Evolutionary conservation across 2,888 invertebrate genomes (phyloP).

Genomic region (Drosophila conformis): DNA sequence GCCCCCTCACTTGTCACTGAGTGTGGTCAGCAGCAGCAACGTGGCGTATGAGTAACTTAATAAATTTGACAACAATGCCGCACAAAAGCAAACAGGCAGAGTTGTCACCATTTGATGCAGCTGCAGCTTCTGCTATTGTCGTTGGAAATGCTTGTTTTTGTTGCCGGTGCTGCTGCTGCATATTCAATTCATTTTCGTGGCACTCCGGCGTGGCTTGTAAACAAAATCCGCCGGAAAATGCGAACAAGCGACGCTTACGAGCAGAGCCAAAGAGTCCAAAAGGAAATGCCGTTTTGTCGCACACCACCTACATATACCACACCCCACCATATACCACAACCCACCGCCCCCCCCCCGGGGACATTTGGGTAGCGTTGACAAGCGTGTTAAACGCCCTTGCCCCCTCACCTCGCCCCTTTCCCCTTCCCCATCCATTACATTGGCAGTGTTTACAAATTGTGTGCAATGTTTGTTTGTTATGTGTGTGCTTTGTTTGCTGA

Average conservation of each 20-base stretch:
- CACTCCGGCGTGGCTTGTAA: constrained; percentile 74
- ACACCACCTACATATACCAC: background rate
- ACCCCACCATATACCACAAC: background rate
- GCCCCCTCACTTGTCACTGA: constrained; percentile 45
- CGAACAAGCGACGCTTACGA: constrained; percentile 66
- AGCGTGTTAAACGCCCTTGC: constrained; percentile 54
- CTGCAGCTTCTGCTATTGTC: constrained; percentile 23
- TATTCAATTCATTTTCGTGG: constrained; percentile 78
- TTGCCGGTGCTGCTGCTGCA: constrained; percentile 40
- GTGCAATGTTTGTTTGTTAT: constrained; percentile 48
- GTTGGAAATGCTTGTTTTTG: constrained; percentile 42
- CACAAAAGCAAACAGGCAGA: constrained; percentile 71
- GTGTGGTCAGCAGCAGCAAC: constrained; percentile 30
- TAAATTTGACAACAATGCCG: constrained; percentile 78
- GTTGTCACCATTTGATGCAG: constrained; percentile 57
- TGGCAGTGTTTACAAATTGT: constrained; percentile 63
- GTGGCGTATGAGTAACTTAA: constrained; percentile 79
- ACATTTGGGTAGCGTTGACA: constrained; percentile 66
- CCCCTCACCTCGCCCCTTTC: constrained; percentile 4
- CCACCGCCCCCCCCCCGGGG: constrained; percentile 20
- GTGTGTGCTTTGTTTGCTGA: constrained; percentile 2
- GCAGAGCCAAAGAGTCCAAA: constrained; percentile 59
- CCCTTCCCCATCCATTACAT: constrained; percentile 19
- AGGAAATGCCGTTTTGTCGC: constrained; percentile 76
- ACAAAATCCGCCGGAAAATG: constrained; percentile 79